phyloP scores from a whole-genome alignment of 2,888 invertebrate species.

The Myopa testacea region DNA sequence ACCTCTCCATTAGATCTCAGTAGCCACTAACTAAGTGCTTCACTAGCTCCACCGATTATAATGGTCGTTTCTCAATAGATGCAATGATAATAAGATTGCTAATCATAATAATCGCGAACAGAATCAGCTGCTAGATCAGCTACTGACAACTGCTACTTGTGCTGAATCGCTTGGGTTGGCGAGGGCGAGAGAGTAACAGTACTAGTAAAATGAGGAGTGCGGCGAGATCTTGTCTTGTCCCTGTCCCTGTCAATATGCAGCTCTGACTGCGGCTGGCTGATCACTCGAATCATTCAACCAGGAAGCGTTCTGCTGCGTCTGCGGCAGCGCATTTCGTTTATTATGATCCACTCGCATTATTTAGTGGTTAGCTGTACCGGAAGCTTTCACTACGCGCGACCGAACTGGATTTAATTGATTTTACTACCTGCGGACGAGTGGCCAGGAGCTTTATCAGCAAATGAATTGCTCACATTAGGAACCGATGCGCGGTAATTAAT shows the following conservation, averaged over 20 bases:
- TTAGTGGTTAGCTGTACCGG: slow-evolving; percentile 20
- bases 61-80: slow-evolving; percentile 12
- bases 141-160: slow-evolving; percentile 3
- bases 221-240: neutral
- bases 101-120: slow-evolving; percentile 28
- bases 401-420: slow-evolving; percentile 26
- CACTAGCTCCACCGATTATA: neutral
- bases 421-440: neutral
- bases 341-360: slow-evolving; percentile 7
- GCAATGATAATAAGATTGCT: slow-evolving; percentile 29
- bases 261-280: neutral
- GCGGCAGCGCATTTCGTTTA: slow-evolving; percentile 1
- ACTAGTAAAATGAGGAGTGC: neutral
- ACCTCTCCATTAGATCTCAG: too few species aligned
- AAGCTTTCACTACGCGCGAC: slow-evolving; percentile 15
- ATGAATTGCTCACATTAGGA: slow-evolving; percentile 28
- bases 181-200: too few species aligned
- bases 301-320: slow-evolving; percentile 20
- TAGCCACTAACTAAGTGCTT: neutral
- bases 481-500: slow-evolving; percentile 18
- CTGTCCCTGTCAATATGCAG: slow-evolving; percentile 12
- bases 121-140: slow-evolving; percentile 10
- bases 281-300: slow-evolving; percentile 26
- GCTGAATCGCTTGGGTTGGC: neutral
- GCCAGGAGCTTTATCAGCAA: neutral